phyloP scores from a whole-genome alignment of 92 coral and sea anemone genomes.

The Epizoanthus illoricatus region DNA sequence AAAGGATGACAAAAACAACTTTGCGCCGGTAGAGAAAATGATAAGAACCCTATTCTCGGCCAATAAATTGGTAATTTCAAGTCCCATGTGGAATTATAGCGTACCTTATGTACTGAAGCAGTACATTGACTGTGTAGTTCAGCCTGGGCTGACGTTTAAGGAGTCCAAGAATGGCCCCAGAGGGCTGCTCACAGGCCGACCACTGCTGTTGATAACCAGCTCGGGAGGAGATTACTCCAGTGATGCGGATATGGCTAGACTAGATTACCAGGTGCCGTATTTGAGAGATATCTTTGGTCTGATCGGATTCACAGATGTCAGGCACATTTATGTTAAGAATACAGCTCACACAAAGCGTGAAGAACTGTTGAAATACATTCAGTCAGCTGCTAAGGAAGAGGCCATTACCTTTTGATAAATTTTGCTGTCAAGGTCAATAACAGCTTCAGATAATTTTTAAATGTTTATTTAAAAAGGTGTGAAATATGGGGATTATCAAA shows the following conservation, averaged over 20 bases:
- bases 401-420: constrained; percentile 59
- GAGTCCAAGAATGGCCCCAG: constrained; percentile 79
- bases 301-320: constrained; percentile 90
- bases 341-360: constrained; percentile 69
- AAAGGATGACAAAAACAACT: constrained; percentile 67
- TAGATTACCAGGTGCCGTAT: constrained; percentile 98
- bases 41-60: constrained; percentile 81
- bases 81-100: constrained; percentile 99
- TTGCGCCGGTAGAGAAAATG: constrained; percentile 84
- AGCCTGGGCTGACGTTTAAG: constrained; percentile 91
- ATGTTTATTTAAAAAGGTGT: no score
- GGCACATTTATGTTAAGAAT: constrained; percentile 91
- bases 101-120: constrained; percentile 95
- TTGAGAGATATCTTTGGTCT: constrained; percentile 89
- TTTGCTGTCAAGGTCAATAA: no score
- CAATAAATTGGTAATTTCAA: constrained; percentile 83
- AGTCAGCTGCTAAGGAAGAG: constrained; percentile 57
- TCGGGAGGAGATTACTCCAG: constrained; percentile 91
- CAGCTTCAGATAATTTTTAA: no score
- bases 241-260: constrained; percentile 60
- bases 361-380: constrained; percentile 51
- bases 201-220: constrained; percentile 82
- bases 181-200: constrained; percentile 85
- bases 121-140: constrained; percentile 97
- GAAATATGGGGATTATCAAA: no score